Conservation (phyloP, 2,888 invertebrate species). For the Sthenelais limicola region DNA sequence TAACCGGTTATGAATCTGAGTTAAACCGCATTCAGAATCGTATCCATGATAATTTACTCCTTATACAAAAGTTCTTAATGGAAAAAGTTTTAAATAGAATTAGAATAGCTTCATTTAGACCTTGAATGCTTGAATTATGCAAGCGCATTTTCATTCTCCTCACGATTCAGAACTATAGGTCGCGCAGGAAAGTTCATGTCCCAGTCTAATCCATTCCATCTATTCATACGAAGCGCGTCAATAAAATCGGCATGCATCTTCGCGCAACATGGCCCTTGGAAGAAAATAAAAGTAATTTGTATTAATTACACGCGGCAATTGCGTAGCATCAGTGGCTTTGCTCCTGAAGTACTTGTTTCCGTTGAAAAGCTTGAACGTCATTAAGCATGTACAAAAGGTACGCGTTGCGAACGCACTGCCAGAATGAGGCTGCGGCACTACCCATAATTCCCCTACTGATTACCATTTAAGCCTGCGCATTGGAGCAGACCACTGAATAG, state of each 20-base stretch:
- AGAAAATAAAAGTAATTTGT: constrained; percentile 33
- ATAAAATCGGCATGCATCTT: constrained; percentile 29
- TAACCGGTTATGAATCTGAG: no score
- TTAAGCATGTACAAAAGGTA: constrained; percentile 18
- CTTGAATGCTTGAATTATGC: no score
- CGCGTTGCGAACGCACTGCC: constrained; percentile 9
- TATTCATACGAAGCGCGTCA: no score
- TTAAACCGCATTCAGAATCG: no score
- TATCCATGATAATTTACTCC: no score
- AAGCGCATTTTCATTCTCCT: no score
- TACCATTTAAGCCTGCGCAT: constrained; percentile 38
- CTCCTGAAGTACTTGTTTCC: constrained; percentile 15
- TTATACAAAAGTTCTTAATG: no score
- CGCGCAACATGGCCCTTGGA: constrained; percentile 13
- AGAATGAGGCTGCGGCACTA: constrained; percentile 13
- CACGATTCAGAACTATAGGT: no score
- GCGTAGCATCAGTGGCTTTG: neutral
- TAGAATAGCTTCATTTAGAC: no score
- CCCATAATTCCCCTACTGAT: constrained; percentile 37
- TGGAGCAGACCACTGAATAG: constrained; percentile 29
- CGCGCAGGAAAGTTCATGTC: no score
- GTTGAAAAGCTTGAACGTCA: constrained; percentile 25
- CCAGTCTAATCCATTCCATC: constrained; percentile 37
- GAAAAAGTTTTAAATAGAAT: no score
- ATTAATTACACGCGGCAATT: constrained; percentile 38